These are phyloP conservation scores for Bubo blakistoni DNA, from an alignment of 2,113 vertebrate species.

Conservation along the genomic window DNA sequence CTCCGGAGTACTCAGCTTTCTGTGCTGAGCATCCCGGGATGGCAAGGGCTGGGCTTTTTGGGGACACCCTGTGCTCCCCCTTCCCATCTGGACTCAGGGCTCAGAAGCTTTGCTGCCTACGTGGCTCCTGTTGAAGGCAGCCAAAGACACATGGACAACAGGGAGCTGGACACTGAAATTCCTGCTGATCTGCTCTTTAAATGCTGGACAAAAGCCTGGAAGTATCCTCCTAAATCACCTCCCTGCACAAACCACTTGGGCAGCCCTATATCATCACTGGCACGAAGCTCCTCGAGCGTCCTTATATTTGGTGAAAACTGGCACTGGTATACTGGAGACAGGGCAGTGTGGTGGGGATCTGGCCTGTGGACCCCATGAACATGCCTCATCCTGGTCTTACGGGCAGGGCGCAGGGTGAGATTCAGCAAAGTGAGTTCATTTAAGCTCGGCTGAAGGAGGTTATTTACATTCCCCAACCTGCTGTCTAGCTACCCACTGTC, in stretches of 20 bases:
- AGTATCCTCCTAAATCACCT: background rate
- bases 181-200: background rate
- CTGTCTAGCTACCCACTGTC: background rate
- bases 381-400: rapidly evolving
- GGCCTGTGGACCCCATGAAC: rapidly evolving
- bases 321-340: rapidly evolving
- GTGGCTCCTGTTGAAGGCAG: background rate
- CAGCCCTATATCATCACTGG: background rate
- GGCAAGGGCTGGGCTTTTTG: background rate
- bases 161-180: background rate
- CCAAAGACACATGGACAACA: background rate
- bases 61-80: background rate
- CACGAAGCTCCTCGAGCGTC: rapidly evolving
- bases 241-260: background rate
- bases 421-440: background rate
- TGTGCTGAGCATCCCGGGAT: background rate
- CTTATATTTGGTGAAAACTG: background rate
- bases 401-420: too few relatives aligned
- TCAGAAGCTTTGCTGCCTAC: background rate
- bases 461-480: background rate
- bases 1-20: background rate
- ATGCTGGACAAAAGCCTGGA: background rate
- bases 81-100: rapidly evolving
- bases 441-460: background rate
- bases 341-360: background rate